Conservation (phyloP, 1,140 invertebrate genomes). For the Caenorhabditis elegans region DNA sequence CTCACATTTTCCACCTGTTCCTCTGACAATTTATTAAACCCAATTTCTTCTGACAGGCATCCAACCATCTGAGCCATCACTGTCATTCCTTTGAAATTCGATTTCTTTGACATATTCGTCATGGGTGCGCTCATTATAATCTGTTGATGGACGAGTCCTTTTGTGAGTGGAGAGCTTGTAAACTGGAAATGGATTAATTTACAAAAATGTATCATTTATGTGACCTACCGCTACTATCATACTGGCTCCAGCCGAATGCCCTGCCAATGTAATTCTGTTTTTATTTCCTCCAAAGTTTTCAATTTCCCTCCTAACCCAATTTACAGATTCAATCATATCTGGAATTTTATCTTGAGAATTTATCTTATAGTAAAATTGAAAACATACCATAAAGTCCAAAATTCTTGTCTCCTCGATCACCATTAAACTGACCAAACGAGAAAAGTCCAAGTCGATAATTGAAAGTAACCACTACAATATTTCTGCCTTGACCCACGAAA, state of each 20-base stretch:
- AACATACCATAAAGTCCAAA: slow-evolving; percentile 17
- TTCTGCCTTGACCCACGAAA: slow-evolving; percentile 22
- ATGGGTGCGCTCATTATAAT: neutral
- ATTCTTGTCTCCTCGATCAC: slow-evolving; percentile 2
- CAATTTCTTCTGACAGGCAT: neutral
- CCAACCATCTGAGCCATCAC: neutral
- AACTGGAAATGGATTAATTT: too few species aligned
- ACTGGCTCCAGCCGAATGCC: slow-evolving; percentile 83
- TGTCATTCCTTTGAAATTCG: neutral
- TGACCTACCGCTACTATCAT: slow-evolving; percentile 72
- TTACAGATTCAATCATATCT: slow-evolving; percentile 53
- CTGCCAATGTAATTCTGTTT: slow-evolving; percentile 87
- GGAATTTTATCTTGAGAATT: neutral
- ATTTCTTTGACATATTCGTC: neutral
- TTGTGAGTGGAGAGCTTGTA: neutral
- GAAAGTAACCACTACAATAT: slow-evolving; percentile 33
- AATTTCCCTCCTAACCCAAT: slow-evolving; percentile 83
- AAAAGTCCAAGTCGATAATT: slow-evolving; percentile 39
- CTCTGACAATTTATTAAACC: neutral
- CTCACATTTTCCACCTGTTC: neutral
- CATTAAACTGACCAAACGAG: slow-evolving; percentile 1
- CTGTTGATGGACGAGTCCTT: slow-evolving; percentile 7
- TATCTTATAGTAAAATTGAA: neutral
- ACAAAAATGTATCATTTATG: too few species aligned
- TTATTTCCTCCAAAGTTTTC: slow-evolving; percentile 87